Conservation (phyloP, 1,140 invertebrate species). For the Pseudobourletiella spinata region DNA sequence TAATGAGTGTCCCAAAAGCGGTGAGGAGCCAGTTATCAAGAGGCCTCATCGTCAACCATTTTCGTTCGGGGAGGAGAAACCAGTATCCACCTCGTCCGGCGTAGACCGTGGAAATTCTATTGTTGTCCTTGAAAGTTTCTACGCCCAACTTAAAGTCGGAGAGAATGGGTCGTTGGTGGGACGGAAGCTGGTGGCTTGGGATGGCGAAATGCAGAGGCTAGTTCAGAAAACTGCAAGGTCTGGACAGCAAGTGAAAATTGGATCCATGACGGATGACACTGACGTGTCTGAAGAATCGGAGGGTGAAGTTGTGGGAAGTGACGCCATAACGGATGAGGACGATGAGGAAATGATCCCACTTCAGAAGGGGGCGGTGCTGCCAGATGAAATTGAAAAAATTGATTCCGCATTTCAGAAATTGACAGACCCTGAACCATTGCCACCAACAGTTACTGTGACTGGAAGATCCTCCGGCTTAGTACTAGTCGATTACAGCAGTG, state of each 20-base stretch:
- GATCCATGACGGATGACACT: background rate
- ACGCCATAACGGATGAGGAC: conserved; percentile 1
- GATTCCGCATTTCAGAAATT: too few relatives aligned
- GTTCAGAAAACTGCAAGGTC: background rate
- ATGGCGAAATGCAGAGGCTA: background rate
- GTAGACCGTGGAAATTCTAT: conserved; percentile 37
- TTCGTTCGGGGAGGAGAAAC: background rate
- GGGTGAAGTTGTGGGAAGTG: background rate
- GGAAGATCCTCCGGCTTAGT: background rate
- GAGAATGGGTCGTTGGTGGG: conserved; percentile 5
- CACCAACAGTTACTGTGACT: background rate
- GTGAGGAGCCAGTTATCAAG: background rate
- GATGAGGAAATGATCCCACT: too few relatives aligned
- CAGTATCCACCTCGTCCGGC: background rate
- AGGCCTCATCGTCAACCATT: background rate
- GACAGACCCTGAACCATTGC: too few relatives aligned
- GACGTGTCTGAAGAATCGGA: background rate
- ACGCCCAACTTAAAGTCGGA: conserved; percentile 10
- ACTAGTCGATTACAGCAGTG: background rate
- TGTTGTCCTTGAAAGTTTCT: conserved; percentile 15
- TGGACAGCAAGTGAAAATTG: background rate
- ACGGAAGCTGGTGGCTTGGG: conserved; percentile 1
- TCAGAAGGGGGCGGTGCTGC: too few relatives aligned
- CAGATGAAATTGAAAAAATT: too few relatives aligned
- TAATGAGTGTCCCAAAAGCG: conserved; percentile 25